Evolutionary conservation across 2,888 invertebrate genomes (phyloP).

Genomic region (Tenthredo notha): DNA sequence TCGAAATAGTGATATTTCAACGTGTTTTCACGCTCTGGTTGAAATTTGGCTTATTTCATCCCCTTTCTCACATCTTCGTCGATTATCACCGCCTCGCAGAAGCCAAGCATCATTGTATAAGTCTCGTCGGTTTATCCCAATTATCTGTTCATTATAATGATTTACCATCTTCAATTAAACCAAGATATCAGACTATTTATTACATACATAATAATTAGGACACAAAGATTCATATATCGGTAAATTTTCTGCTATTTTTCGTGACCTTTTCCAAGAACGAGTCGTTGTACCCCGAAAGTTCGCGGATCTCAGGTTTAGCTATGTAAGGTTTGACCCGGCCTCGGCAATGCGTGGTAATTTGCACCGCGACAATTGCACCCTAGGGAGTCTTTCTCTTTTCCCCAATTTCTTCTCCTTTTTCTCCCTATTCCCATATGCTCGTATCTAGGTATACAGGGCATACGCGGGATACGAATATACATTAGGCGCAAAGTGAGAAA

Average conservation of each 20-base stretch:
- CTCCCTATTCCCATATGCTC: neutral
- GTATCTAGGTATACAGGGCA: neutral
- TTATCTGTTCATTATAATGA: neutral
- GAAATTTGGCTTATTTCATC: slow-evolving; percentile 8
- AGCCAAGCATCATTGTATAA: neutral
- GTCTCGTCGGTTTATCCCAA: neutral
- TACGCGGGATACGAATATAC: neutral
- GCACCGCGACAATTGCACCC: slow-evolving; percentile 63
- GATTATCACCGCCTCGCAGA: neutral
- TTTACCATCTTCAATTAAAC: neutral
- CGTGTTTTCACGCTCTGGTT: neutral
- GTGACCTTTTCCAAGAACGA: slow-evolving; percentile 26
- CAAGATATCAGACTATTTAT: neutral
- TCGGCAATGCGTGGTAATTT: slow-evolving; percentile 68
- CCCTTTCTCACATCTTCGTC: neutral
- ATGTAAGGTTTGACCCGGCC: slow-evolving; percentile 62
- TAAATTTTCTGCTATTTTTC: neutral
- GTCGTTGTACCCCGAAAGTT: slow-evolving; percentile 11
- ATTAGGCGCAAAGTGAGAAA: neutral
- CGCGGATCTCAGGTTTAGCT: slow-evolving; percentile 22
- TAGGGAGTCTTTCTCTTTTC: slow-evolving; percentile 17
- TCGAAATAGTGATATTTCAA: neutral
- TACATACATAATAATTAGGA: neutral
- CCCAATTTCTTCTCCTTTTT: neutral
- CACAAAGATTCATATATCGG: neutral